phyloP scores from a whole-genome alignment of 1,140 invertebrate genomes.

The Euura lappo region DNA sequence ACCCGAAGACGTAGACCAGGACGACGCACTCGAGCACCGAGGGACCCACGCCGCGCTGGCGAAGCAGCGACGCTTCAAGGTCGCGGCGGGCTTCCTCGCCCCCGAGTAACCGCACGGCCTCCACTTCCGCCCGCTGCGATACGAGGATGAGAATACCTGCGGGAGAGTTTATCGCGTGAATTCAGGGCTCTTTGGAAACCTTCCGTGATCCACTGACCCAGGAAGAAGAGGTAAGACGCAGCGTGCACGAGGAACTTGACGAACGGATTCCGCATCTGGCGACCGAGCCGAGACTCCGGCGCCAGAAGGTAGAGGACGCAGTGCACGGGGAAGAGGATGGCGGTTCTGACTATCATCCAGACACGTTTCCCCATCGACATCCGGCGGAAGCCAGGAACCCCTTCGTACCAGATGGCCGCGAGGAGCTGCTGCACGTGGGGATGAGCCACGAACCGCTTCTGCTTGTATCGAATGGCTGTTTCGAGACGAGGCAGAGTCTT shows the following conservation, averaged over 20 bases:
- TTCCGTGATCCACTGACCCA: slow-evolving; percentile 68
- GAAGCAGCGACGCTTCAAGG: slow-evolving; percentile 66
- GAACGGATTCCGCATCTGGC: slow-evolving; percentile 86
- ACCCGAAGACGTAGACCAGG: slow-evolving; percentile 79
- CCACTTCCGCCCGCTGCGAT: slow-evolving; percentile 82
- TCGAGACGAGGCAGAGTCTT: slow-evolving; percentile 79
- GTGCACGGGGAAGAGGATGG: slow-evolving; percentile 85
- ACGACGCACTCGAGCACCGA: slow-evolving; percentile 80
- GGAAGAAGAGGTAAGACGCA: slow-evolving; percentile 89
- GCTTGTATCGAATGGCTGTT: slow-evolving; percentile 89
- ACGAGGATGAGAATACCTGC: slow-evolving; percentile 85
- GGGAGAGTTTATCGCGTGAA: slow-evolving; percentile 34
- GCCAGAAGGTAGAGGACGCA: slow-evolving; percentile 82
- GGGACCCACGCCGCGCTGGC: slow-evolving; percentile 80
- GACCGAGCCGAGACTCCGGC: slow-evolving; percentile 76
- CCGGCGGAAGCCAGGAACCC: slow-evolving; percentile 84
- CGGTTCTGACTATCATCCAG: slow-evolving; percentile 76
- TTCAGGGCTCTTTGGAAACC: background rate
- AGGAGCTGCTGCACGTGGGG: slow-evolving; percentile 92
- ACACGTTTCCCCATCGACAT: slow-evolving; percentile 74
- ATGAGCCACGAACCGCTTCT: slow-evolving; percentile 95
- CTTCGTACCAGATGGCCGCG: slow-evolving; percentile 91
- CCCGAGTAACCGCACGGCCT: slow-evolving; percentile 75
- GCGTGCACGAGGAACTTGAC: slow-evolving; percentile 95
- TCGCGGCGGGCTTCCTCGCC: slow-evolving; percentile 68